Evolutionary conservation across 2,797 vertebrate species (phyloP), one percentile per base, ranked within the genome.

Genomic region (Spondyliosoma cantharus): DNA sequence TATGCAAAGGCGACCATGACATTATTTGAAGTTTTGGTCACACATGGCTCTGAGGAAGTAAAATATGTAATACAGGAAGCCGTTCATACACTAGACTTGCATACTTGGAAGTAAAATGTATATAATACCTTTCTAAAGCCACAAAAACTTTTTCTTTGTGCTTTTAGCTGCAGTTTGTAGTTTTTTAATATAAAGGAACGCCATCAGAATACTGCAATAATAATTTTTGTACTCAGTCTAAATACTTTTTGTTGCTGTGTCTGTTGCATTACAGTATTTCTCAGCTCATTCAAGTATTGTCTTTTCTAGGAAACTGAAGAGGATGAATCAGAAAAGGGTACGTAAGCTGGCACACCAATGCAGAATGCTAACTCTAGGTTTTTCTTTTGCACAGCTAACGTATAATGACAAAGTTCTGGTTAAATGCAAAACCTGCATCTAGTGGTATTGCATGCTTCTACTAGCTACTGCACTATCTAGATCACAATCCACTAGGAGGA

Each of bases 261-360:
- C 3, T 56, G 7, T 57, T 67, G 4, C 3, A 11, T n/a, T 64
- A 7, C 62, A 79, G 58, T 50, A 43, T 57, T 49, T 68, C 42
- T 71, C 16, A 0, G 7, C 64, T 89, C 64, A 87, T 6, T 5
- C 32, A 14, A 12, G 3, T 79, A 3, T 82, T 71, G 60, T 75
- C 24, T 78, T 62, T 84, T 83, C 11, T 91, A 99, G 97, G 97
- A 98, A 71, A 93, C 93, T 45, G 97, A 98, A 90, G 98, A 97
- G 86, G 96, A 96, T 88, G 97, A 97, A 91, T 96, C 95, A 87
- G 97, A 98, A 91, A 99, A 97, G 96, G 98, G 98, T 99, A 98
- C 95, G 97, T 98, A 88, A 93, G 85, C 79, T 73, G 52, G 64
- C 60, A 50, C n/a, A 65, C 78, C 64, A 46, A 76, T 75, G 69